Base-by-base conservation (phyloP, 2,113 vertebrate genomes). In the Plestiodon gilberti region DNA sequence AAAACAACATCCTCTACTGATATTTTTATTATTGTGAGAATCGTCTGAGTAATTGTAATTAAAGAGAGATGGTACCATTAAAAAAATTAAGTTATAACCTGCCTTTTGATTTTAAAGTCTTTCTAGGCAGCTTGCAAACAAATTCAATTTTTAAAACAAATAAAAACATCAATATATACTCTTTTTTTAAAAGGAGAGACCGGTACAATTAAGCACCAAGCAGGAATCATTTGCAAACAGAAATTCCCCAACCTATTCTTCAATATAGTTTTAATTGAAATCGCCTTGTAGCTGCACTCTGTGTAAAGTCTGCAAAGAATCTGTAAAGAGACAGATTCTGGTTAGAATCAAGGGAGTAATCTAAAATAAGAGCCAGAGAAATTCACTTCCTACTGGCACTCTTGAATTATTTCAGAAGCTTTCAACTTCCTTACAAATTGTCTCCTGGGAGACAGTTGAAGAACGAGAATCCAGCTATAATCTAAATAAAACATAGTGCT, bases 401-500 rank as follows among this genome's bases (percentile, higher is more conserved):
- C 17, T 48, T 65, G 67, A 14, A 1, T 80, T 25, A 1, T 82
- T 59, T 8, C 78, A 84, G 62, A 22, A 69, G 3, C 65, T 91
- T 79, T 82, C 71, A 89, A 76, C 30, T 0, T 0, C 84, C 62
- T 83, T 89, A 83, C 83, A 76, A 90, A 90, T 4, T 15, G 81
- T 83, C 52, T 82, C 25, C 23, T 59, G 86, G 73, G 55, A 91
- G 86, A 89, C 74, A 0, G 75, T 67, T 57, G 40, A 35, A 85
- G 59, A 78, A 77, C 30, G 57, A 87, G 82, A 61, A 25, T 78
- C 59, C 69, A 15, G 30, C 76, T 38, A 59, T 85, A 69, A 90
- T 71, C 48, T 69, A 33, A 89, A 82, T 1, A 87, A 90, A 89
- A 85, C n/a, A 28, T 9, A 2, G 33, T 88, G 84, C 83, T 87